Percentiles rank a stretch among this genome's conserved stretches.
Conservation (phyloP, 2,113 vertebrate species). For the Spea bombifrons region DNA sequence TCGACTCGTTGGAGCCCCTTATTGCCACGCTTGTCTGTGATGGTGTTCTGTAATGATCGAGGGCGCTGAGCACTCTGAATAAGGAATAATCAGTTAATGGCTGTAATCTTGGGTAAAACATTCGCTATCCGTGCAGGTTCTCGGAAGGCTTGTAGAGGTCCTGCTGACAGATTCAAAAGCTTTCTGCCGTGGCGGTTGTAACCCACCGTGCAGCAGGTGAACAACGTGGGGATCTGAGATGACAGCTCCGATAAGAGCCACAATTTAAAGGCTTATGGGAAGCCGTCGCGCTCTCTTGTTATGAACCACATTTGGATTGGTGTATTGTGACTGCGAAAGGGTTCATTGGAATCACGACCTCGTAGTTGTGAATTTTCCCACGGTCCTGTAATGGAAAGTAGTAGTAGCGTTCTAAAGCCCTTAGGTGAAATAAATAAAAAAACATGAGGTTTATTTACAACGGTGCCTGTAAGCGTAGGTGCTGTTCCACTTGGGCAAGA, state of each 20-base stretch:
- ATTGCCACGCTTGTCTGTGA: too few species aligned
- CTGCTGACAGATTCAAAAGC: constrained; percentile 1
- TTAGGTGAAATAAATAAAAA: too few species aligned
- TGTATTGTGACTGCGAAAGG: not conserved
- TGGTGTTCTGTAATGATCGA: not conserved
- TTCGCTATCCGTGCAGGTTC: too few species aligned
- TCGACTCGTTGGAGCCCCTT: too few species aligned
- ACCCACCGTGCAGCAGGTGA: not conserved
- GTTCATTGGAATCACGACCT: too few species aligned
- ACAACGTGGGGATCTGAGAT: not conserved
- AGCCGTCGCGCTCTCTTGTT: not conserved
- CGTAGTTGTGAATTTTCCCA: too few species aligned
- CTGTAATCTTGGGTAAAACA: not conserved
- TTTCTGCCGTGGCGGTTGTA: not conserved
- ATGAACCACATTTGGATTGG: not conserved
- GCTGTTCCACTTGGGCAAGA: too few species aligned
- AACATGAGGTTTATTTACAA: too few species aligned
- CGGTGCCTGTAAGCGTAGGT: too few species aligned
- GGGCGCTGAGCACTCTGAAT: not conserved
- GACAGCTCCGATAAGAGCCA: not conserved
- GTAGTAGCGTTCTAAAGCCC: too few species aligned
- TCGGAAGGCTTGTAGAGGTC: not conserved
- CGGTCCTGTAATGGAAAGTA: too few species aligned
- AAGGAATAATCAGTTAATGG: not conserved
- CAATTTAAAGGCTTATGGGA: not conserved